Evolutionary conservation across 2,888 invertebrate genomes (phyloP).

Genomic region (Rambutsinella grinnellia): DNA sequence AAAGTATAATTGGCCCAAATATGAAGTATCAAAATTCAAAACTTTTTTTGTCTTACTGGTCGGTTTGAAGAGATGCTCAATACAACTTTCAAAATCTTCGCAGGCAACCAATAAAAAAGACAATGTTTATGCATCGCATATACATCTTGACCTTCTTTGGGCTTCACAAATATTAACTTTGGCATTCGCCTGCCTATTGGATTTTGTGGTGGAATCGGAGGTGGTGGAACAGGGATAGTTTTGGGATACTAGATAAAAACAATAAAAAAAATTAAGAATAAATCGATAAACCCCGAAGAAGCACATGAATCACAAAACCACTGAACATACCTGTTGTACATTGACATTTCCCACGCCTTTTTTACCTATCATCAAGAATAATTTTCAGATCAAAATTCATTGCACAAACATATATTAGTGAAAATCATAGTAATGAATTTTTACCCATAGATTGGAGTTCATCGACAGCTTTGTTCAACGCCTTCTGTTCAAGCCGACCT

Average conservation of each 20-base stretch:
- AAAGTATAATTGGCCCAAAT: too few species aligned
- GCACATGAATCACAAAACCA: too few species aligned
- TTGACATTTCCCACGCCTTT: too few species aligned
- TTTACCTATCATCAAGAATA: background rate
- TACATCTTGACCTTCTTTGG: constrained; percentile 73
- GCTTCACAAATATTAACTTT: constrained; percentile 62
- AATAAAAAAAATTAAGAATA: too few species aligned
- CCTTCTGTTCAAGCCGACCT: background rate
- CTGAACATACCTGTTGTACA: too few species aligned
- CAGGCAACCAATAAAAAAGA: constrained; percentile 77
- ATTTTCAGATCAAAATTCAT: background rate
- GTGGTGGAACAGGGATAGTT: too few species aligned
- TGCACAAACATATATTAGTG: background rate
- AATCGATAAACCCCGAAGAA: too few species aligned
- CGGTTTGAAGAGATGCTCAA: background rate
- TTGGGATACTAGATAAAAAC: too few species aligned
- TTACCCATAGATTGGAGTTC: constrained; percentile 12
- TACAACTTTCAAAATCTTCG: constrained; percentile 72
- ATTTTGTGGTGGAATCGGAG: background rate
- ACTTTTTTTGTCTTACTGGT: constrained; percentile 5
- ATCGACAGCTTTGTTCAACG: constrained; percentile 1
- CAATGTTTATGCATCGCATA: constrained; percentile 76
- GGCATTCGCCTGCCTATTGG: background rate
- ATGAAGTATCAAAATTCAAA: too few species aligned
- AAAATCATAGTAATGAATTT: background rate